A percentile compares a stretch with the other conserved stretches of the same genome.
Evolutionary conservation across 2,888 invertebrate genomes (phyloP).

Genomic region (Flabesymbios commensalis): DNA sequence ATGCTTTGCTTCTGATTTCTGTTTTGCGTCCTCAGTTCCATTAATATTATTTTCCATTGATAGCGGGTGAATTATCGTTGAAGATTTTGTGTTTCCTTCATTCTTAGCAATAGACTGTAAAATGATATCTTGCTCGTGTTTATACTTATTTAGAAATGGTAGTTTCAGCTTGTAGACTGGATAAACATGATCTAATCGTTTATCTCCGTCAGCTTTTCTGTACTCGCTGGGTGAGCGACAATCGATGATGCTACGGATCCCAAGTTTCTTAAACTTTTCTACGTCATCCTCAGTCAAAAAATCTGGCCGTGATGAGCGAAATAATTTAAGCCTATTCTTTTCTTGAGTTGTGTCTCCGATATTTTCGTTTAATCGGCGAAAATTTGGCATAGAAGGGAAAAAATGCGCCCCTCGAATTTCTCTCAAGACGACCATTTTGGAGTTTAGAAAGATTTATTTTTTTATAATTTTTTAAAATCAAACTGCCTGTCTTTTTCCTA

Average conservation of each 20-base stretch:
- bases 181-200: slow-evolving; percentile 41
- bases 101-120: neutral
- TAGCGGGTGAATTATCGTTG: neutral
- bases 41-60: neutral
- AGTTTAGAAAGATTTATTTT: no score
- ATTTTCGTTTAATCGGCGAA: neutral
- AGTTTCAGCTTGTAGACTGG: slow-evolving; percentile 38
- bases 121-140: slow-evolving; percentile 28
- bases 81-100: neutral
- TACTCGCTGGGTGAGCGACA: slow-evolving; percentile 47
- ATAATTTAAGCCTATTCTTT: slow-evolving; percentile 27
- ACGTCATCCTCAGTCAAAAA: slow-evolving; percentile 39
- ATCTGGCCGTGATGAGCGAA: slow-evolving; percentile 51
- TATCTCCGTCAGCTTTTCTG: slow-evolving; percentile 33
- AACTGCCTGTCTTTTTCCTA: no score
- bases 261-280: slow-evolving; percentile 34
- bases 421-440: no score
- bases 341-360: neutral
- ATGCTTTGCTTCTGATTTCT: neutral
- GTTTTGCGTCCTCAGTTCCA: neutral
- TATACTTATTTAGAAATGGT: slow-evolving; percentile 33
- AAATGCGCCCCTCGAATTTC: no score
- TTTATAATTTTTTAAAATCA: no score
- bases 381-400: slow-evolving; percentile 25
- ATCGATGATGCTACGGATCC: slow-evolving; percentile 47